Percentiles rank a stretch among this genome's conserved stretches.
Evolutionary conservation across 2,113 vertebrate species (phyloP).

Genomic region (Micromys minutus): DNA sequence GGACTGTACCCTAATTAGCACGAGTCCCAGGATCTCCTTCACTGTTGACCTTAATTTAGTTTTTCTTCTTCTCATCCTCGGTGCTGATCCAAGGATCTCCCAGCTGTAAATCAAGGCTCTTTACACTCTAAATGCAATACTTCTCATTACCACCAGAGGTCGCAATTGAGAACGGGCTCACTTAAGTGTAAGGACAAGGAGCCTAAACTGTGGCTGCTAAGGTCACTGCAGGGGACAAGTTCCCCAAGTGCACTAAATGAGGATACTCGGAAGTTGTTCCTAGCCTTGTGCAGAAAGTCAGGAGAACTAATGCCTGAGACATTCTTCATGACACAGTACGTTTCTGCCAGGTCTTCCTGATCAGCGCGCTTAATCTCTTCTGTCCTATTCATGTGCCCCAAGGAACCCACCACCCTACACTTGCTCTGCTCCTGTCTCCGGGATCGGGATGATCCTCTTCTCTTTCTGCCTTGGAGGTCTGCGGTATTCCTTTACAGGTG

Average conservation of each 20-base stretch:
- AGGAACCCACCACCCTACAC: neutral
- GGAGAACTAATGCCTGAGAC: neutral
- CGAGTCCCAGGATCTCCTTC: conserved; percentile 11
- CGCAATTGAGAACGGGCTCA: neutral
- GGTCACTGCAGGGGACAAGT: neutral
- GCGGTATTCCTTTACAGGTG: neutral
- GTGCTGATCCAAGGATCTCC: neutral
- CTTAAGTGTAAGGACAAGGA: rapidly evolving
- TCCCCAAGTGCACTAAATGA: neutral
- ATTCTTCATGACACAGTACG: neutral
- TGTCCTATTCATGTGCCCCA: neutral
- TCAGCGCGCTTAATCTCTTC: neutral
- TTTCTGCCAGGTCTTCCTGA: neutral
- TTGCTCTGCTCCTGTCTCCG: neutral
- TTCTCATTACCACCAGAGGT: neutral
- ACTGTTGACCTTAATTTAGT: neutral
- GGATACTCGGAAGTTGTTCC: neutral
- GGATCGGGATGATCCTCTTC: neutral
- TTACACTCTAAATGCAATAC: neutral
- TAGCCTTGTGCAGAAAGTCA: neutral
- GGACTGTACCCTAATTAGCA: neutral
- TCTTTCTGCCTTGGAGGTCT: neutral
- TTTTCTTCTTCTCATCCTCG: neutral
- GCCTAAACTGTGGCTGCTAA: rapidly evolving
- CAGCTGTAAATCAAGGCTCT: rapidly evolving